Conservation (phyloP, 2,888 invertebrate genomes). For the Leptinotarsa rubiginosa region DNA sequence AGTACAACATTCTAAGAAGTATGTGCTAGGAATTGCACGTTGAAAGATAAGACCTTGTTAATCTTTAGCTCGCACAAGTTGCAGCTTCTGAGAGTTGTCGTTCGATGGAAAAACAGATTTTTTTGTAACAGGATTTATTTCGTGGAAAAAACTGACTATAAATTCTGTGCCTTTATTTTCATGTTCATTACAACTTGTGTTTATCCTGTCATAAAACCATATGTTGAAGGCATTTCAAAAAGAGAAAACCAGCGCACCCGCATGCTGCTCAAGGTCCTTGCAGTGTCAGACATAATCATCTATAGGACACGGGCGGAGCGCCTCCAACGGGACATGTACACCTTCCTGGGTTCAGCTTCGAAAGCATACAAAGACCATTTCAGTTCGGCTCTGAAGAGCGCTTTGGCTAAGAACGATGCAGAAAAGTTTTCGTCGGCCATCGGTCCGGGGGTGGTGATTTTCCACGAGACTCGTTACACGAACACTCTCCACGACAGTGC, state of each 20-base stretch:
- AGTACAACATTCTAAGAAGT: too few relatives aligned
- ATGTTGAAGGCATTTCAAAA: constrained; percentile 61
- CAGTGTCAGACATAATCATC: constrained; percentile 83
- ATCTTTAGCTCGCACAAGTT: too few relatives aligned
- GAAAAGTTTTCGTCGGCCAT: constrained; percentile 49
- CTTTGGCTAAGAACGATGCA: constrained; percentile 50
- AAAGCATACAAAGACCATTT: constrained; percentile 81
- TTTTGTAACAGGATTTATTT: too few relatives aligned
- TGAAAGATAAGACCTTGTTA: too few relatives aligned
- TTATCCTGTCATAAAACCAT: not conserved
- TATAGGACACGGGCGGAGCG: constrained; percentile 82
- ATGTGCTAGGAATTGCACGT: too few relatives aligned
- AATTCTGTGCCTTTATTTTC: too few relatives aligned
- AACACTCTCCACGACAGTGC: constrained; percentile 72
- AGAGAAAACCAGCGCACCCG: constrained; percentile 76
- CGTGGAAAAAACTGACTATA: too few relatives aligned
- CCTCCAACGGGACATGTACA: constrained; percentile 80
- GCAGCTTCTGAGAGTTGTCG: too few relatives aligned
- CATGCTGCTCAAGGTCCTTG: constrained; percentile 81
- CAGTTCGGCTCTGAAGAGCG: constrained; percentile 69
- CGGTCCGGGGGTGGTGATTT: constrained; percentile 82
- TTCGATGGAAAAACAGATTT: too few relatives aligned
- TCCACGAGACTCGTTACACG: constrained; percentile 82
- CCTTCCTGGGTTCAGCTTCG: constrained; percentile 82
- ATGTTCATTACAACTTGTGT: too few relatives aligned